These are phyloP conservation scores for Bursaphelenchus mucronatus DNA, from an alignment of 1,140 invertebrate genomes.

Conservation along the genomic window DNA sequence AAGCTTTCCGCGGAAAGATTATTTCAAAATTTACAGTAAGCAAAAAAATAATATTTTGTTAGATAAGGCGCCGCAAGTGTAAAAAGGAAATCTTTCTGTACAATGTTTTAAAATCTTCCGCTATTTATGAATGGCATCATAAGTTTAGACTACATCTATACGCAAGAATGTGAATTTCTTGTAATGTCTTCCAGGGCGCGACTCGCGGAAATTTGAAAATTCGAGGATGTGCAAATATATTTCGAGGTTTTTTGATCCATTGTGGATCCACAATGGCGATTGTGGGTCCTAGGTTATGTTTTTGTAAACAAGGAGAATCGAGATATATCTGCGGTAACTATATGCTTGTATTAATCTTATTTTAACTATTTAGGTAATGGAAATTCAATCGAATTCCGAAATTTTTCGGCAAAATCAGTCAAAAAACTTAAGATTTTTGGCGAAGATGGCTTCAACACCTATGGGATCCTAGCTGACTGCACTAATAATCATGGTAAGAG, in stretches of 20 bases:
- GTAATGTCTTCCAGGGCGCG: neutral
- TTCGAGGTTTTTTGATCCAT: neutral
- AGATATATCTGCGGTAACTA: slow-evolving; percentile 21
- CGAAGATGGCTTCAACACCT: neutral
- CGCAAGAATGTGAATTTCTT: neutral
- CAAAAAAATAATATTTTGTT: neutral
- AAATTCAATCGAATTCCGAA: slow-evolving; percentile 22
- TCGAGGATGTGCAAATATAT: neutral
- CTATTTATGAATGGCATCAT: neutral
- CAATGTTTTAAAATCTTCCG: neutral
- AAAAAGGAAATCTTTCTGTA: neutral
- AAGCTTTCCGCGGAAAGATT: no score
- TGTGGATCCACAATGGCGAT: slow-evolving; percentile 10
- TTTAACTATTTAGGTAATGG: slow-evolving; percentile 21
- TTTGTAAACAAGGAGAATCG: slow-evolving; percentile 13
- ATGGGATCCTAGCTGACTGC: slow-evolving; percentile 2
- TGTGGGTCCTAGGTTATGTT: slow-evolving; percentile 16
- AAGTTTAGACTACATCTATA: neutral
- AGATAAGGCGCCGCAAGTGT: neutral
- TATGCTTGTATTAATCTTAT: slow-evolving; percentile 11
- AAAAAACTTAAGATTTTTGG: neutral
- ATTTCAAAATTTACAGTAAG: no score
- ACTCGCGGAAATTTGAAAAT: neutral
- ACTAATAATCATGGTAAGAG: slow-evolving; percentile 22
- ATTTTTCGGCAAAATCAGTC: slow-evolving; percentile 10